These are phyloP conservation scores for Rhadinocentrus ornatus DNA, from an alignment of 2,797 vertebrate species.

Conservation along the genomic window DNA sequence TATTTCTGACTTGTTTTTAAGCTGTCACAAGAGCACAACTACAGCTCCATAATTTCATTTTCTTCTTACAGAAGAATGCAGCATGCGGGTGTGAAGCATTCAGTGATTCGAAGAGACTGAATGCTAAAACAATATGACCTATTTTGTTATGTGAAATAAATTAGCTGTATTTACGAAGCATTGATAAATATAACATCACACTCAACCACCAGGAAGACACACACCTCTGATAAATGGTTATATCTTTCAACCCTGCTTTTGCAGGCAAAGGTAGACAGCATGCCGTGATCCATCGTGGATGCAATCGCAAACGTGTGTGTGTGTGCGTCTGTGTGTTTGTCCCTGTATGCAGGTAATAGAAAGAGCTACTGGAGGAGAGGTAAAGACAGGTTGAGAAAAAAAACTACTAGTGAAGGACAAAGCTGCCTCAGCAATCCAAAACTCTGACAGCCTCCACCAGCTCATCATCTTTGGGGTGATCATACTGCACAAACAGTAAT, in stretches of 20 bases:
- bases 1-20: background rate
- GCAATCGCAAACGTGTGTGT: slow-evolving; percentile 4
- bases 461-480: slow-evolving; percentile 29
- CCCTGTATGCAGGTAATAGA: slow-evolving; percentile 5
- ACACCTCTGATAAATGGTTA: slow-evolving; percentile 50
- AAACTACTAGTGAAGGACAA: slow-evolving; percentile 59
- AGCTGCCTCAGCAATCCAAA: slow-evolving; percentile 66
- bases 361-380: slow-evolving; percentile 10
- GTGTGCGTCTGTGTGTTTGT: slow-evolving; percentile 3
- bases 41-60: background rate
- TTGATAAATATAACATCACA: slow-evolving; percentile 7
- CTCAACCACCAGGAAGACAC: background rate
- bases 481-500: slow-evolving; percentile 17
- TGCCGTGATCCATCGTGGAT: slow-evolving; percentile 55
- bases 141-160: background rate
- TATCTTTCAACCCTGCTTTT: slow-evolving; percentile 54
- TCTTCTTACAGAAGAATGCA: background rate
- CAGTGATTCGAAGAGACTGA: background rate
- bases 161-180: background rate
- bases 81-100: background rate
- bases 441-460: slow-evolving; percentile 20
- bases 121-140: background rate
- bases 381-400: slow-evolving; percentile 13
- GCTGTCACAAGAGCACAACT: background rate
- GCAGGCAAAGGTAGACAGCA: slow-evolving; percentile 49